phyloP scores from a whole-genome alignment of 2,797 vertebrate genomes.

The Manis javanica region DNA sequence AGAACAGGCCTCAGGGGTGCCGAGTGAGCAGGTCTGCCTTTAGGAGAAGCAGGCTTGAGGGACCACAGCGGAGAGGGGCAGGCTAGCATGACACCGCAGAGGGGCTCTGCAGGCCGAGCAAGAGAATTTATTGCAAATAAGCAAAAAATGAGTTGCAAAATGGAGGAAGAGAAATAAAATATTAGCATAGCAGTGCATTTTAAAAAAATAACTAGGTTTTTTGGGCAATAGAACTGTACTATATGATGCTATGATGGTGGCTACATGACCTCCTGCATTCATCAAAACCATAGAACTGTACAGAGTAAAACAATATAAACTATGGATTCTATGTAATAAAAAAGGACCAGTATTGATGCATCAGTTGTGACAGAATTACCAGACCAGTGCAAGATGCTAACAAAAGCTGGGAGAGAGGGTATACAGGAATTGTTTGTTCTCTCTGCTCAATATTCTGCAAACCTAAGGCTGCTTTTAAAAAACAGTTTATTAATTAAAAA shows the following conservation, averaged over 20 bases:
- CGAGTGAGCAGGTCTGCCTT: background rate
- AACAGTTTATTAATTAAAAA: background rate
- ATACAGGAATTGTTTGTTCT: accelerated
- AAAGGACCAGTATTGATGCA: background rate
- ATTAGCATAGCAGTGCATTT: background rate
- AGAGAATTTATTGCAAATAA: background rate
- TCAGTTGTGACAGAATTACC: background rate
- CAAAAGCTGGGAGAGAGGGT: background rate
- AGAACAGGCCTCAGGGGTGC: background rate
- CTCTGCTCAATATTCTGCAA: background rate
- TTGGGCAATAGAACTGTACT: background rate
- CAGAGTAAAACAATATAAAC: background rate
- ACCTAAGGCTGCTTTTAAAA: background rate
- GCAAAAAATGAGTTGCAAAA: background rate
- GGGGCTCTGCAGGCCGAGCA: background rate
- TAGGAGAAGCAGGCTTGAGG: background rate
- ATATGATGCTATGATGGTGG: background rate
- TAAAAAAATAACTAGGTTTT: background rate
- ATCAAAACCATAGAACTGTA: background rate
- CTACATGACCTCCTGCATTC: background rate
- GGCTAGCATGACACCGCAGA: background rate
- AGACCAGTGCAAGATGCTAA: background rate
- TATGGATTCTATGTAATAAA: background rate
- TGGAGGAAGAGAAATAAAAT: background rate
- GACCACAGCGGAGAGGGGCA: background rate